Evolutionary conservation across 1,140 invertebrate genomes (phyloP).

Genomic region (Brachionus plicatilis): DNA sequence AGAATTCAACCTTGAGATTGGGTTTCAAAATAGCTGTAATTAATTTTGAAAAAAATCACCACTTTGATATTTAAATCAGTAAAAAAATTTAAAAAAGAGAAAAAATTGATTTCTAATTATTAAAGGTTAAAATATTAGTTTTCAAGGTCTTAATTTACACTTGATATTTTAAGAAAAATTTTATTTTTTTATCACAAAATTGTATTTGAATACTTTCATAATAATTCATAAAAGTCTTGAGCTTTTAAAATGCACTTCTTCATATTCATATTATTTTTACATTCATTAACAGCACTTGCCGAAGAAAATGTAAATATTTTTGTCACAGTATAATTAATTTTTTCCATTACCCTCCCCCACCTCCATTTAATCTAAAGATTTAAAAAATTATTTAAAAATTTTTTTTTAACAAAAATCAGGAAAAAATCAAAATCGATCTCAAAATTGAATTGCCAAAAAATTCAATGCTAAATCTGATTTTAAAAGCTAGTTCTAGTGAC

Average conservation of each 20-base stretch:
- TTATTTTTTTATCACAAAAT: neutral
- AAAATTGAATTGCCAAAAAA: slow-evolving; percentile 21
- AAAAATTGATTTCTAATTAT: neutral
- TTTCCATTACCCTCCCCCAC: neutral
- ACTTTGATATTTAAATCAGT: neutral
- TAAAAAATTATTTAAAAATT: no score
- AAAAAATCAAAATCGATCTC: slow-evolving; percentile 17
- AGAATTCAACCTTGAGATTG: neutral
- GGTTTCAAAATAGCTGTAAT: neutral
- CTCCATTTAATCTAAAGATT: no score
- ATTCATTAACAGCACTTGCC: neutral
- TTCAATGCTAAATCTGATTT: neutral
- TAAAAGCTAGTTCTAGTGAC: neutral
- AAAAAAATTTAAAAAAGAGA: neutral
- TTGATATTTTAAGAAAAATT: neutral
- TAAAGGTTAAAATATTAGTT: neutral
- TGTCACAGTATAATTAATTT: neutral
- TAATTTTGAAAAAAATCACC: neutral
- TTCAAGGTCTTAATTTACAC: neutral
- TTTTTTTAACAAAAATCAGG: neutral
- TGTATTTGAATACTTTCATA: neutral
- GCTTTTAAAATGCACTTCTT: neutral
- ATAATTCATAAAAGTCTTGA: neutral
- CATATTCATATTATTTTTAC: neutral
- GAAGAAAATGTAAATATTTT: neutral